These are phyloP conservation scores for Hedya salicella DNA, from an alignment of 2,888 invertebrate species.

Conservation along the genomic window DNA sequence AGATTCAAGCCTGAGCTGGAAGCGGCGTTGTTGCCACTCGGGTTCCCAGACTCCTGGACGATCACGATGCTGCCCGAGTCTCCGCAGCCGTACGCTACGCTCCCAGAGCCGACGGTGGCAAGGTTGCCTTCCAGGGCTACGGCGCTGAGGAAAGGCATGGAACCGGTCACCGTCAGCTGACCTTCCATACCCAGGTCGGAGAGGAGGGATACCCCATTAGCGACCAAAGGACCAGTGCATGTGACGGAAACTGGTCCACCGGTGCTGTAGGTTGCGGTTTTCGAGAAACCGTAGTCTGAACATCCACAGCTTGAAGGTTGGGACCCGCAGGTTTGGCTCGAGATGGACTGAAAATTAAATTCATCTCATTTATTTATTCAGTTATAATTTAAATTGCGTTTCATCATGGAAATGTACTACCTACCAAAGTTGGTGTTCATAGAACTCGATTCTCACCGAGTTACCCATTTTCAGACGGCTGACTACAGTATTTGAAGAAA, in stretches of 20 bases:
- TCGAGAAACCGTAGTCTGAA: conserved; percentile 22
- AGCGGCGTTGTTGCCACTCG: conserved; percentile 15
- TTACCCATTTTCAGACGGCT: too few species aligned
- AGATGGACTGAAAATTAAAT: conserved; percentile 18
- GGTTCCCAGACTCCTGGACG: conserved; percentile 33
- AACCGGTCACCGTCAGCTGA: conserved; percentile 20
- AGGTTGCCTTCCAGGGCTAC: conserved; percentile 56
- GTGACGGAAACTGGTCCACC: conserved; percentile 38
- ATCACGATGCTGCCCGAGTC: conserved; percentile 38
- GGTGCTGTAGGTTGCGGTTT: conserved; percentile 28
- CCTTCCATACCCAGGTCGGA: conserved; percentile 42
- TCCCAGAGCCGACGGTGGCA: conserved; percentile 55
- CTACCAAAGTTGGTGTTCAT: too few species aligned
- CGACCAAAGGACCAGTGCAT: conserved; percentile 29
- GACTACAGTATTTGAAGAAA: too few species aligned
- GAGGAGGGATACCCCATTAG: conserved; percentile 30
- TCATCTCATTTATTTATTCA: not conserved
- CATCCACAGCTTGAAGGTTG: not conserved
- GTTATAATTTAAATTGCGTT: not conserved
- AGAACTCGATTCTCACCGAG: too few species aligned
- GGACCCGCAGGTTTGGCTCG: conserved; percentile 1
- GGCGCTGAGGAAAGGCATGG: conserved; percentile 58
- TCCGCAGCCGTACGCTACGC: conserved; percentile 53
- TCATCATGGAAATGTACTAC: too few species aligned
- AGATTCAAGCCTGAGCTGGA: conserved; percentile 17